Evolutionary conservation across 2,888 invertebrate genomes (phyloP).

Genomic region (Sarcophaga carnaria): DNA sequence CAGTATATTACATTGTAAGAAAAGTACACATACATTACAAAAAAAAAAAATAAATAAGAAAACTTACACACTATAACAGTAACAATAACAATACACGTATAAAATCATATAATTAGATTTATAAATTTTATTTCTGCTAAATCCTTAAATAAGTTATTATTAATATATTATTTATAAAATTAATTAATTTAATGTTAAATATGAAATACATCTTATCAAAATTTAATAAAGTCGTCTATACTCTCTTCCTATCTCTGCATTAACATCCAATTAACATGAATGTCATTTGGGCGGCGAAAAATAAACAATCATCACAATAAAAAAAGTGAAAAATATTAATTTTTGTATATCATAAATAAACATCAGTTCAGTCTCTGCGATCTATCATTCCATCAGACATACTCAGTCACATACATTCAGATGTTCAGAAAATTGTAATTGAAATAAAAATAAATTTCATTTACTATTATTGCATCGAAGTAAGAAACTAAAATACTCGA

Average conservation of each 20-base stretch:
- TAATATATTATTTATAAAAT: constrained; percentile 14
- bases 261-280: constrained; percentile 3
- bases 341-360: too few relatives aligned
- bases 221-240: constrained; percentile 26
- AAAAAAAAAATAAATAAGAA: neutral
- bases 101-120: constrained; percentile 51
- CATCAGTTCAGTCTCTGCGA: too few relatives aligned
- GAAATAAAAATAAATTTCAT: too few relatives aligned
- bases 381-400: too few relatives aligned
- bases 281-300: neutral
- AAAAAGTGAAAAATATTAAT: neutral
- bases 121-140: constrained; percentile 40
- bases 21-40: neutral
- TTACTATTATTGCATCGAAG: too few relatives aligned
- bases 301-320: neutral
- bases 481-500: too few relatives aligned
- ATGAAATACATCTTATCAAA: constrained; percentile 52
- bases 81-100: constrained; percentile 14
- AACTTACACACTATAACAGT: constrained; percentile 1
- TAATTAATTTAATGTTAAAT: constrained; percentile 60
- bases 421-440: too few relatives aligned
- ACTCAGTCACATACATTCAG: too few relatives aligned
- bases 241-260: constrained; percentile 16
- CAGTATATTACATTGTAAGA: neutral
- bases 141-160: constrained; percentile 33